Evolutionary conservation across 2,797 vertebrate genomes (phyloP), one percentile per base, ranked within the genome.

Genomic region (Pseudopleuronectes americanus): DNA sequence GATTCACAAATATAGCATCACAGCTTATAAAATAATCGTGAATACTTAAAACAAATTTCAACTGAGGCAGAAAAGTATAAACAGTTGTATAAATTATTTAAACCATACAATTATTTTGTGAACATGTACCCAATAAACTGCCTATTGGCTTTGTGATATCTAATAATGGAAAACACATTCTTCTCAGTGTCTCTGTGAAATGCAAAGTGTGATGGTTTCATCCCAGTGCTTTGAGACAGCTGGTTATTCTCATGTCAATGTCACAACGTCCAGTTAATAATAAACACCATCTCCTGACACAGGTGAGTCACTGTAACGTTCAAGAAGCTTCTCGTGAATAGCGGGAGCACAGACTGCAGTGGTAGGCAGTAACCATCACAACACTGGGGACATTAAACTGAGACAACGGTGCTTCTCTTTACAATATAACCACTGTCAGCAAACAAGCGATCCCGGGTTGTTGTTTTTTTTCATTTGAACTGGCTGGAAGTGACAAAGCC

Each of bases 251-350:
- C n/a, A 47, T 47, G 45, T 19, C 17, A 47, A 14, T 48, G 24
- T 65, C 17, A 54, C 13, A 28, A 4, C 16, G 31, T 57, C 38
- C 4, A 57, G 16, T 45, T 17, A 51, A 23, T 17, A 55, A 23
- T 8, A 33, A 33, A 3, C 31, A 33, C 31, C 31, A 9, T 33
- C 41, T 43, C 41, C 41, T 43, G 41, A 43, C 31, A 33, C 31
- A 33, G 31, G 31, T 14, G 41, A 58, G 71, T 72, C 61, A 77
- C 56, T 19, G 57, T 70, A 85, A 74, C 72, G 71, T 86, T 90
- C 83, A 90, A 88, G 87, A 91, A 90, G 83, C 55, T 90, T 91
- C 89, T 68, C 48, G 54, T 88, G 61, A 82, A 86, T 76, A 61
- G 51, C 57, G 68, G 36, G 68, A 78, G 53, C 77, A 71, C 75